A percentile compares a stretch with the other conserved stretches of the same genome.
phyloP scores from a whole-genome alignment of 2,888 invertebrate genomes.

The Julus scanicus region DNA sequence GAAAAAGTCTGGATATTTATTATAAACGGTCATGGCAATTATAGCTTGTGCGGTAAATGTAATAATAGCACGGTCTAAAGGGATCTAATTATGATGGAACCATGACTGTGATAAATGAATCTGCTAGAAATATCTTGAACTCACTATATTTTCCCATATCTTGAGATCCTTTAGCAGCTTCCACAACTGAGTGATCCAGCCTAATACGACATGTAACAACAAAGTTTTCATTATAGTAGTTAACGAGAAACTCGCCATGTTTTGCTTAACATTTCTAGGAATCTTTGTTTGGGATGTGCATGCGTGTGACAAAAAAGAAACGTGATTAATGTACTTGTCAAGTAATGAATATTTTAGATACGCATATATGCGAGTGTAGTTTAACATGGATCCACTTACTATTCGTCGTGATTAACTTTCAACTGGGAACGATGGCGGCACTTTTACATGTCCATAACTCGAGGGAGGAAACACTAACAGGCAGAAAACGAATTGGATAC shows the following conservation, averaged over 20 bases:
- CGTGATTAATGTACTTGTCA: background rate
- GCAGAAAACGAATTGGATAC: conserved; percentile 19
- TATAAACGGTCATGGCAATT: conserved; percentile 19
- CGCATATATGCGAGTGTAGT: conserved; percentile 4
- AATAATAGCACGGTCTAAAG: background rate
- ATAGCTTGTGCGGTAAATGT: conserved; percentile 11
- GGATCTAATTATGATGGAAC: conserved; percentile 11
- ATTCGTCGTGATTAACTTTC: background rate
- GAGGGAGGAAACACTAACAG: background rate
- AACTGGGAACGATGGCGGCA: background rate
- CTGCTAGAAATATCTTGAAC: background rate
- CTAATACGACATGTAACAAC: background rate
- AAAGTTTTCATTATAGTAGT: background rate
- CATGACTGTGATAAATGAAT: conserved; percentile 3
- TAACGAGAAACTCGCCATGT: background rate
- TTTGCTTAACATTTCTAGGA: background rate
- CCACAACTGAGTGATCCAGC: background rate
- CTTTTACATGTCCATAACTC: conserved; percentile 10
- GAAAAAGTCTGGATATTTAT: background rate
- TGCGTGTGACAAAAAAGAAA: background rate
- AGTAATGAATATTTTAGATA: conserved; percentile 3
- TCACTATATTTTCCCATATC: background rate
- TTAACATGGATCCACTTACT: background rate
- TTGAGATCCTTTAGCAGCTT: background rate
- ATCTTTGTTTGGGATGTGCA: background rate